Percentiles rank a stretch among this genome's conserved stretches.
phyloP scores from a whole-genome alignment of 2,113 vertebrate species.

The Garra rufa region DNA sequence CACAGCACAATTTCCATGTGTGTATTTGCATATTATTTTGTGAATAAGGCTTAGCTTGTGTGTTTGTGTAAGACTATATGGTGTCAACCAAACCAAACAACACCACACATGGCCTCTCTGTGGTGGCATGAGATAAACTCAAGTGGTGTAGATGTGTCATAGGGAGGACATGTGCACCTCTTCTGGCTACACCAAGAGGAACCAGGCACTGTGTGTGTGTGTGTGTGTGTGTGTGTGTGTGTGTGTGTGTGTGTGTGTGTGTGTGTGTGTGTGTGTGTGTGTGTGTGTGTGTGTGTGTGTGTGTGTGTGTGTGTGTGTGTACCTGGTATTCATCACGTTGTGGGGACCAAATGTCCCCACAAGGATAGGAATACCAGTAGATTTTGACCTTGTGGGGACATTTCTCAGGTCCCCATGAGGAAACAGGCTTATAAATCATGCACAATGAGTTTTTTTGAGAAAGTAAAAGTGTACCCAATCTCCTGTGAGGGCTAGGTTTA shows the following conservation, averaged over 20 bases:
- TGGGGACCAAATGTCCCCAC: too few species aligned
- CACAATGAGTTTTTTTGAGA: too few species aligned
- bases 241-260: not conserved
- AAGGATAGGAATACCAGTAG: too few species aligned
- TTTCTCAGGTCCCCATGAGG: too few species aligned
- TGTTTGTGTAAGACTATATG: not conserved
- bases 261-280: too few species aligned
- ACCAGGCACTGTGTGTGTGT: not conserved
- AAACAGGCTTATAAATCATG: too few species aligned
- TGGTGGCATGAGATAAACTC: slow-evolving; percentile 27
- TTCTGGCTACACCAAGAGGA: not conserved
- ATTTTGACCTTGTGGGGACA: too few species aligned
- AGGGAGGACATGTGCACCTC: slow-evolving; percentile 10
- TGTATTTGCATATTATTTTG: not conserved
- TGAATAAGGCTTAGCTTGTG: not conserved
- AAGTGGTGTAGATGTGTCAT: not conserved
- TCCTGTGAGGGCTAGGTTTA: too few species aligned
- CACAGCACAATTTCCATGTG: not conserved
- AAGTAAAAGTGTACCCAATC: too few species aligned
- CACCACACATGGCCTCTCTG: slow-evolving; percentile 31
- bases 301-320: too few species aligned
- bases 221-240: not conserved
- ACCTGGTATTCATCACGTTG: too few species aligned
- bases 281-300: too few species aligned
- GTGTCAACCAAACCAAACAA: slow-evolving; percentile 34